Evolutionary conservation across 2,888 invertebrate genomes (phyloP).

Genomic region (Copidosoma aretas): DNA sequence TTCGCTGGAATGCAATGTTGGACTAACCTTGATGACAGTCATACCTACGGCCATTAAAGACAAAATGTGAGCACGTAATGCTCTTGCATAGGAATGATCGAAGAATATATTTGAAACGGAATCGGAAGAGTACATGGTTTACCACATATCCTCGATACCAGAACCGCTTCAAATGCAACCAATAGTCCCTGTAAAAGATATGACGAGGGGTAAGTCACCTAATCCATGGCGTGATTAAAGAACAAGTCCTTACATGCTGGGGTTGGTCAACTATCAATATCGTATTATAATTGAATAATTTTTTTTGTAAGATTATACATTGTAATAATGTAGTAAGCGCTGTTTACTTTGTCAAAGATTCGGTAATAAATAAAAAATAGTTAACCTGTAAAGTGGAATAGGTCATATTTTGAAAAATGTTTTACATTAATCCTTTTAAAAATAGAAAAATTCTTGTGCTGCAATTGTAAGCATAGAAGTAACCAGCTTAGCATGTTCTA

Average conservation of each 20-base stretch:
- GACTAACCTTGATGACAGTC: not conserved
- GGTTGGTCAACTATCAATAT: conserved; percentile 42
- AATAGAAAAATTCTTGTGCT: not conserved
- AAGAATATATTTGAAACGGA: not conserved
- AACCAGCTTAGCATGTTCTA: not conserved
- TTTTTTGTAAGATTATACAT: conserved; percentile 18
- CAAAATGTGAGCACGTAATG: not conserved
- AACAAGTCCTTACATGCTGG: conserved; percentile 44
- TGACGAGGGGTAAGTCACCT: not conserved
- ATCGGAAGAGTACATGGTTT: not conserved
- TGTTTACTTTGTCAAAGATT: not conserved
- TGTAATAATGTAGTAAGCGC: not conserved
- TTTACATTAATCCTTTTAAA: conserved; percentile 4
- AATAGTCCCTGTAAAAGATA: not conserved
- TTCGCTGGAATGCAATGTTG: not conserved
- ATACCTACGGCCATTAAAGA: not conserved
- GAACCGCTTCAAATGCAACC: not conserved
- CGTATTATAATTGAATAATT: conserved; percentile 37
- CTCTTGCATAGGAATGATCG: not conserved
- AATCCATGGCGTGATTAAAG: conserved; percentile 40
- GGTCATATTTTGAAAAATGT: not conserved
- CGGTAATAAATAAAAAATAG: conserved; percentile 1
- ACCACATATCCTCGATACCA: not conserved
- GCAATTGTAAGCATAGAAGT: not conserved
- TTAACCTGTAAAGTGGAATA: not conserved